Base-by-base conservation (phyloP, 2,113 vertebrate genomes). In the Python bivittatus region DNA sequence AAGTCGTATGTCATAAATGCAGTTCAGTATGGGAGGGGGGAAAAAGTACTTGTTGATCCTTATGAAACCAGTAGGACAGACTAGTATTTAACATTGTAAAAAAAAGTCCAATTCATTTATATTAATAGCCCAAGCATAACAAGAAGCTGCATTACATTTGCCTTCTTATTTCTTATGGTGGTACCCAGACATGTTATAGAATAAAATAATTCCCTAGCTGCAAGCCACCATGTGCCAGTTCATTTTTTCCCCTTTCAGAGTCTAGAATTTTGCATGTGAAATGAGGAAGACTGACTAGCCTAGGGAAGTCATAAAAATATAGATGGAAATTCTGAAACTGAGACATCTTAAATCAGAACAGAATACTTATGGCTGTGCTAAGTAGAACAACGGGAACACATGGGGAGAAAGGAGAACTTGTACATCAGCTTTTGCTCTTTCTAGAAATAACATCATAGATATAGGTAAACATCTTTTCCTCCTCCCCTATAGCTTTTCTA, bases 1-100 rank as follows among this genome's bases (percentile, higher is more conserved):
- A 92, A 89, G 72, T 56, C 57, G 22, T 68, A 56, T 85, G 83
- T 85, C 44, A 85, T 54, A 53, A 92, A 68, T 79, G 72, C 3
- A 9, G 72, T 79, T 79, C 72, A 79, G 22, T 79, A 79, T 79
- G 33, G 42, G 33, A 42, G 17, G 2, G 3, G 68, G n/a, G 0
- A 13, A 6, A 3, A 42, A 33, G 22, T 22, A 20, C 56, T 79
- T 79, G 33, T 33, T 79, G 33, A 79, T 79, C 15, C 33, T 79
- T 79, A 38, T 22, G 33, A 79, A 33, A 33, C 68, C 6, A 22
- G 17, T 79, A 42, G 17, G 8, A 79, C 42, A 79, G 20, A 79
- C 72, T 79, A 7, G n/a, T 22, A 79, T 79, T 79, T 79, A 42
- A 38, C 33, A 79, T 79, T 42, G 33, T 79, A 79, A 79, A 33